Base-by-base conservation (phyloP, 2,888 invertebrate genomes). In the Eulithis testata region DNA sequence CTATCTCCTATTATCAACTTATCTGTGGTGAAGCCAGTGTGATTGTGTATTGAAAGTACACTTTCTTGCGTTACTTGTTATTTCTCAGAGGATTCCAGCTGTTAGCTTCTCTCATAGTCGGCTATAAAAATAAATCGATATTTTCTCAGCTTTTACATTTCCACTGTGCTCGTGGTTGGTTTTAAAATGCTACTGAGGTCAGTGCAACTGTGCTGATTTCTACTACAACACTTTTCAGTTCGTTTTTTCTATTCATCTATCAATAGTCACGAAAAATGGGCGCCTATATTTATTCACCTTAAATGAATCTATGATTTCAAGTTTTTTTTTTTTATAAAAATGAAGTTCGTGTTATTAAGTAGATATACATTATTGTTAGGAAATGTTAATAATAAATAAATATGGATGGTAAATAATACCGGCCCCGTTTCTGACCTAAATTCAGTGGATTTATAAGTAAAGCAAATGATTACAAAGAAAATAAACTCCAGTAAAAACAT, bases 21-120 rank as follows among this genome's bases (percentile, higher is more conserved):
- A 49, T 49, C 21, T 11, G 14, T 21, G 21, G 53, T 44, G 45
- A 12, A 51, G 62, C 31, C 49, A 44, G 21, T 56, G 55, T 55
- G 50, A 51, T 64, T 50, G 63, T 64, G 59, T 62, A 62, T 59
- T 50, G 44, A 54, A 55, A 50, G 54, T 55, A 50, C 59, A 56
- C 52, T 61, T 54, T 21, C 60, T 43, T 58, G 55, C 27, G 47
- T 21, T 45, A 36, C 62, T 62, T 45, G 58, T 64, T 56, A 57
- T 65, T 63, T 65, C 56, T 65, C 66, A 50, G 53, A 63, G 64
- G 66, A 64, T 60, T 59, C 31, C 56, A 45, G 60, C 60, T 50
- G 60, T 58, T 60, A 56, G 60, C 60, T 47, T 11, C 45, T 57
- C 45, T 50, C 36, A 44, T 50, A 37, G 52, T 49, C 12, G 8